Evolutionary conservation across 2,797 vertebrate genomes (phyloP).

Genomic region (Lacerta bilineata): DNA sequence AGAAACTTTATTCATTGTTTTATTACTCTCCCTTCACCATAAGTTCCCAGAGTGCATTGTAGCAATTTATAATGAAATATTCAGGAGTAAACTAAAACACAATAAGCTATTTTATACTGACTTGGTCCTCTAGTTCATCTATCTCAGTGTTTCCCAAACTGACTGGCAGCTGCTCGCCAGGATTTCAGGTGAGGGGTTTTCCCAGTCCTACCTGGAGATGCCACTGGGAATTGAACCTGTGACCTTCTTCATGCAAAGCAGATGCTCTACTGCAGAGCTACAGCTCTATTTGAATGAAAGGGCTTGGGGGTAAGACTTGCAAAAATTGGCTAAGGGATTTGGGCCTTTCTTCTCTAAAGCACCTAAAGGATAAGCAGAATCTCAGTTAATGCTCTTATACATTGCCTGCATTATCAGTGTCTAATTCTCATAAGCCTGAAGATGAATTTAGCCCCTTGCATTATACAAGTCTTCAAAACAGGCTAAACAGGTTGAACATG

Average conservation of each 20-base stretch:
- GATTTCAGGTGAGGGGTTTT: too few species aligned
- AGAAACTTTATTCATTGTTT: not conserved
- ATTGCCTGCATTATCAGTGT: not conserved
- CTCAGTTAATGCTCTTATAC: slow-evolving; percentile 13
- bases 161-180: too few species aligned
- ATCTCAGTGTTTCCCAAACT: too few species aligned
- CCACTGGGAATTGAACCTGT: too few species aligned
- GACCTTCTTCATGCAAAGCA: too few species aligned
- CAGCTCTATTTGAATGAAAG: not conserved
- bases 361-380: slow-evolving; percentile 20
- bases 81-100: too few species aligned
- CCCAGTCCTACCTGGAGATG: too few species aligned
- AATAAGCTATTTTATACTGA: too few species aligned
- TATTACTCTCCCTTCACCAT: not conserved
- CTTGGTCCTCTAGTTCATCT: too few species aligned
- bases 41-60: not conserved
- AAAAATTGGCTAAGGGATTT: not conserved
- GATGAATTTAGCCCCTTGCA: not conserved
- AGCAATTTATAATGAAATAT: not conserved
- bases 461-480: not conserved
- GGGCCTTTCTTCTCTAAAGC: not conserved
- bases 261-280: not conserved
- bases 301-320: not conserved
- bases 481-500: not conserved
- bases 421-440: slow-evolving; percentile 10